Conservation (phyloP, 2,797 vertebrate species). For the Kryptolebias ocellatus region DNA sequence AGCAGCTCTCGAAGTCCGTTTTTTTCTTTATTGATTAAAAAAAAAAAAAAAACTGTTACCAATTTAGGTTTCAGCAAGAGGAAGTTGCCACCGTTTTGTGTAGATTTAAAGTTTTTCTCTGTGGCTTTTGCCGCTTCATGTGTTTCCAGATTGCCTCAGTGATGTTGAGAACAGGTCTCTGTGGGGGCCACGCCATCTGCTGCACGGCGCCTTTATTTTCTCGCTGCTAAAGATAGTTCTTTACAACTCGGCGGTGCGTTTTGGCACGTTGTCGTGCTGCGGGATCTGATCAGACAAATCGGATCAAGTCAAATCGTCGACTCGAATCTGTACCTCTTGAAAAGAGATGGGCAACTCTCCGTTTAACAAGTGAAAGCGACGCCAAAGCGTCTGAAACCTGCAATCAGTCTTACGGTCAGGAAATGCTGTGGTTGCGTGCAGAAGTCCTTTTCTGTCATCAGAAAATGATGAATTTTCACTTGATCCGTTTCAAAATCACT, state of each 20-base stretch:
- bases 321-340: background rate
- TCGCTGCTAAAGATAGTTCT: background rate
- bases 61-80: background rate
- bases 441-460: background rate
- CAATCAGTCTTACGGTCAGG: background rate
- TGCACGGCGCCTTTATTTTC: background rate
- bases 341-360: background rate
- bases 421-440: too few species aligned
- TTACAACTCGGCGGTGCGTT: constrained; percentile 3
- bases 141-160: background rate
- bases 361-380: background rate
- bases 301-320: background rate
- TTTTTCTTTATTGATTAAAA: background rate
- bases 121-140: background rate
- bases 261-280: background rate
- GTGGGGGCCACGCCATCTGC: constrained; percentile 1
- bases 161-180: constrained; percentile 2
- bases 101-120: background rate
- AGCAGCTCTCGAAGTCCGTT: constrained; percentile 11
- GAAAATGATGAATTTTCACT: background rate
- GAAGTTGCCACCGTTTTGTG: background rate
- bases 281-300: background rate
- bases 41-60: background rate
- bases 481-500: background rate
- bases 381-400: background rate